Percentiles rank a stretch among this genome's conserved stretches.
These are phyloP conservation scores for Fulica atra DNA, from an alignment of 2,113 vertebrate species.

Conservation along the genomic window DNA sequence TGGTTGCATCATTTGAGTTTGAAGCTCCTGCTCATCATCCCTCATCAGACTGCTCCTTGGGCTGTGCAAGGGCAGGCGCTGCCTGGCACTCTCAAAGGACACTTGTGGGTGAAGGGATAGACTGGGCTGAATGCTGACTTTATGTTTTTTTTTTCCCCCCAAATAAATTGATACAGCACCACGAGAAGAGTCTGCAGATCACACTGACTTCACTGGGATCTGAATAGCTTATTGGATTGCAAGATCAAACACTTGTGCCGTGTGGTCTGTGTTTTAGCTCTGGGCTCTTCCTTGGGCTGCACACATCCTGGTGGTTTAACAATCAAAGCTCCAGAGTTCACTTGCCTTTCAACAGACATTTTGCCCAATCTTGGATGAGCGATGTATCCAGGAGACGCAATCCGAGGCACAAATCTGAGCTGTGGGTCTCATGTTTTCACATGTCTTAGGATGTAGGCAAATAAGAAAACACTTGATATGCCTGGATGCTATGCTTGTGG, in stretches of 20 bases:
- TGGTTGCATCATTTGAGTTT: not conserved
- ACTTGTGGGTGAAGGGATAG: not conserved
- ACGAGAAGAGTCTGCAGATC: not conserved
- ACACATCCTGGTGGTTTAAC: not conserved
- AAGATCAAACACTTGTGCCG: fast-evolving
- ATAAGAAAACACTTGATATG: not conserved
- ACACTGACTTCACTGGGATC: not conserved
- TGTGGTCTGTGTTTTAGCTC: not conserved
- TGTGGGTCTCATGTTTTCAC: not conserved
- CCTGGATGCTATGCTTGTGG: not conserved
- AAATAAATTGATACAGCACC: not conserved
- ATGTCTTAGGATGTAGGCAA: not conserved
- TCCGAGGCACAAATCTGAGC: not conserved
- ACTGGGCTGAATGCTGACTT: not conserved
- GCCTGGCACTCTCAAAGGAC: not conserved
- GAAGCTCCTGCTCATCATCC: not conserved
- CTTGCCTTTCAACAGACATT: not conserved
- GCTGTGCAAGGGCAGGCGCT: not conserved
- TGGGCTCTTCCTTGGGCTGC: not conserved
- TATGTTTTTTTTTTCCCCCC: fast-evolving
- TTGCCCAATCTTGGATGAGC: not conserved
- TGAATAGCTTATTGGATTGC: not conserved
- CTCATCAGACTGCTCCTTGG: not conserved
- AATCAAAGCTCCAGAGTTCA: not conserved
- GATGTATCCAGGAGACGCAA: no score